Evolutionary conservation across 1,140 invertebrate genomes (phyloP).

Genomic region (Triops cancriformis): DNA sequence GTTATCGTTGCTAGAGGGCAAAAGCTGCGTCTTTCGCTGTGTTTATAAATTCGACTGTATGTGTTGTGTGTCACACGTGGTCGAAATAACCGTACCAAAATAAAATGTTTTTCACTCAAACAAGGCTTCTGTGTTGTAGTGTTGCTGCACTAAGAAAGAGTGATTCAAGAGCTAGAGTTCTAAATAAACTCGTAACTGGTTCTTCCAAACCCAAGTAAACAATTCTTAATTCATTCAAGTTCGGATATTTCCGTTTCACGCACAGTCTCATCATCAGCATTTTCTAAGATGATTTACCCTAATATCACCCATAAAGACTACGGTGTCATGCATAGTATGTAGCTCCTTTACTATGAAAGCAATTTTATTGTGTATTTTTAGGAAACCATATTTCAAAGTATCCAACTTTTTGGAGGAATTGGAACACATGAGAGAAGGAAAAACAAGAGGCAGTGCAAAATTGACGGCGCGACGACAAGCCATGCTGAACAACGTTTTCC

Average conservation of each 20-base stretch:
- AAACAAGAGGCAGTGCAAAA: not conserved
- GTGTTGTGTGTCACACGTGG: not conserved
- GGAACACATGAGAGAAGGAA: not conserved
- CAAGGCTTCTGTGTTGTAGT: not conserved
- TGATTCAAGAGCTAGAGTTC: not conserved
- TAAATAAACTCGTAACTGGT: not conserved
- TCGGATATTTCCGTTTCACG: not conserved
- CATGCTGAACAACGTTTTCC: not conserved
- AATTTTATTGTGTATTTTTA: not conserved
- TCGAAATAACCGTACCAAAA: not conserved
- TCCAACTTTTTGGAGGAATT: not conserved
- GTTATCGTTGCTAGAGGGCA: no score
- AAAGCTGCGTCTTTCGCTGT: not conserved
- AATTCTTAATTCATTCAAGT: not conserved
- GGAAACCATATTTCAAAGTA: not conserved
- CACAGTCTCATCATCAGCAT: no score
- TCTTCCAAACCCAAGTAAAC: not conserved
- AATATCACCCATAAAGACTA: no score
- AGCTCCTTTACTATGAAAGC: not conserved
- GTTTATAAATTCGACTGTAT: not conserved
- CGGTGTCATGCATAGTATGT: not conserved
- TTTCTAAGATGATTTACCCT: no score
- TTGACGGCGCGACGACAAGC: not conserved
- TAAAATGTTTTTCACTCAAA: not conserved
- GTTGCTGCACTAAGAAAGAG: not conserved